Conservation (phyloP, 2,888 invertebrate genomes). For the Lasius fuliginosus region DNA sequence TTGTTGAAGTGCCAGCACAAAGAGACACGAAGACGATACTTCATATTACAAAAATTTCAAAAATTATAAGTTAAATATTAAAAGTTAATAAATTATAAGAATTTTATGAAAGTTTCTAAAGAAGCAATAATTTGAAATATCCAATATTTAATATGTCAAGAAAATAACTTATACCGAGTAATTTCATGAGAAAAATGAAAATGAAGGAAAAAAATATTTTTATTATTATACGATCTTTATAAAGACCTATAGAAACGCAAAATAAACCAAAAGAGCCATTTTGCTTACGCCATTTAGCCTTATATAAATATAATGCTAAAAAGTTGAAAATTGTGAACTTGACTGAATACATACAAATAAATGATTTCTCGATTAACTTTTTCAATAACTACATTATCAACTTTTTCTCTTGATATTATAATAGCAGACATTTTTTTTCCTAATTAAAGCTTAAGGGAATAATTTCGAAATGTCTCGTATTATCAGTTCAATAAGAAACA, state of each 20-base stretch:
- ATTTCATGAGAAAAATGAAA: neutral
- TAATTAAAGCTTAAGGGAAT: neutral
- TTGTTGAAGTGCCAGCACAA: neutral
- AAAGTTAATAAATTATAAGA: neutral
- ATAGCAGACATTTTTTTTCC: neutral
- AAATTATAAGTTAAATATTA: neutral
- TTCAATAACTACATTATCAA: neutral
- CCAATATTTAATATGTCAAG: neutral
- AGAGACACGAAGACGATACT: too few species aligned
- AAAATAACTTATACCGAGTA: neutral
- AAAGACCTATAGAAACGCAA: too few species aligned
- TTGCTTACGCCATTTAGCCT: neutral
- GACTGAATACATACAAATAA: neutral
- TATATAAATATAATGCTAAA: neutral
- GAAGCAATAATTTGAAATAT: neutral
- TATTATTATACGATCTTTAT: too few species aligned
- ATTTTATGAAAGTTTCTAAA: neutral
- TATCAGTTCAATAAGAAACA: neutral
- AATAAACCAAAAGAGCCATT: too few species aligned
- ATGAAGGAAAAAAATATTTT: neutral
- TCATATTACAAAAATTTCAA: neutral
- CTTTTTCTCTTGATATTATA: neutral
- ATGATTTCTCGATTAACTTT: neutral
- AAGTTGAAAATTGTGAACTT: neutral
- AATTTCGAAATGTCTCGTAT: neutral